Evolutionary conservation across 1,140 invertebrate species (phyloP).

Genomic region (Formica selysi): DNA sequence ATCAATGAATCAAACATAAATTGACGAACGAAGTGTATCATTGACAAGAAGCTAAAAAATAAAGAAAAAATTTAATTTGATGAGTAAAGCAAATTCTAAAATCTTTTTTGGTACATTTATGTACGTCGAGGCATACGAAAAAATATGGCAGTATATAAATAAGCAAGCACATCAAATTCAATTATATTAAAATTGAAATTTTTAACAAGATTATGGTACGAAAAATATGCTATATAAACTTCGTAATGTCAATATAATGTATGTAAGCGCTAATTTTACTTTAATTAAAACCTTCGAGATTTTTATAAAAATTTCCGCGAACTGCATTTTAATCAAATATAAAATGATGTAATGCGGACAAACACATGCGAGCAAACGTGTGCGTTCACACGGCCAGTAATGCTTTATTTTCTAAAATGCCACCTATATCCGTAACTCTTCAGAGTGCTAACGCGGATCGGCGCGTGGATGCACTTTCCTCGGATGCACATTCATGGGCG

Average conservation of each 20-base stretch:
- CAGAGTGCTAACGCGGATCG: slow-evolving; percentile 27
- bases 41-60: not conserved
- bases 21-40: not conserved
- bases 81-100: too few species aligned
- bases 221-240: not conserved
- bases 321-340: slow-evolving; percentile 6
- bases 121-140: not conserved
- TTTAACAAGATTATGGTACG: not conserved
- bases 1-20: slow-evolving; percentile 4
- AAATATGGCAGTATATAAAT: not conserved
- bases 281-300: slow-evolving; percentile 2
- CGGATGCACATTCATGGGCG: slow-evolving; percentile 41
- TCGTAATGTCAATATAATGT: not conserved
- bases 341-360: not conserved
- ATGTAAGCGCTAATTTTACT: not conserved
- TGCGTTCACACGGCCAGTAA: not conserved
- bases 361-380: not conserved
- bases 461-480: slow-evolving; percentile 48
- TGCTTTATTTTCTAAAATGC: slow-evolving; percentile 47
- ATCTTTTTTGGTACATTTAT: not conserved
- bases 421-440: slow-evolving; percentile 53
- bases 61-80: not conserved
- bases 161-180: not conserved
- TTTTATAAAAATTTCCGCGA: slow-evolving; percentile 1
- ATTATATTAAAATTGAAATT: not conserved